Evolutionary conservation across 2,888 invertebrate genomes (phyloP), one percentile per base, ranked within the genome.

Genomic region (Eupithecia exiguata): DNA sequence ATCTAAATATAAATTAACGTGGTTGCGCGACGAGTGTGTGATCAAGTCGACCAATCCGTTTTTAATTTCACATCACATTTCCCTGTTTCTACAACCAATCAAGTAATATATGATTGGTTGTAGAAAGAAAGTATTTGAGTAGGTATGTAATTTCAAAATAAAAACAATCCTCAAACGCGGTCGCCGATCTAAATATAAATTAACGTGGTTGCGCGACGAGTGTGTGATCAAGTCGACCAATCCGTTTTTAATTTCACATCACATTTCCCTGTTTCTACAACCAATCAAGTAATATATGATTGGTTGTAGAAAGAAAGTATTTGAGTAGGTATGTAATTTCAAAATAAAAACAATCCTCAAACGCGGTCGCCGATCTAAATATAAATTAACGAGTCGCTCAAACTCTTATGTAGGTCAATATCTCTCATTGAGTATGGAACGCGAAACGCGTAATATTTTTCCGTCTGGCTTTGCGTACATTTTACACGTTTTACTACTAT

Each of bases 351-450:
- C 68, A 46, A 35, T 67, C 49, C n/a, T 35, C 49, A 68, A 68
- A 68, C 49, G 68, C 49, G 66, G 66, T 21, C 66, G 36, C 65
- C 1, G 68, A 18, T 65, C 75, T 73, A 75, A 69, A 73, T 70
- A 73, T 75, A 75, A 69, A 70, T 65, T 70, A 70, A 70, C 40
- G 68, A 73, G 25, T 65, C 58, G 40, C 75, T 49, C 68, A 61
- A 69, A 71, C 71, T 69, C 25, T 36, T 16, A 75, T 62, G 35
- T 75, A 71, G 72, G 75, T 75, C 75, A 75, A 73, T 75, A 73
- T 70, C 75, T 71, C 73, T 71, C 71, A 76, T 74, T 71, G 67
- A 76, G 40, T 66, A 71, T 25, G 43, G 18, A 71, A 67, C 58
- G 53, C 67, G 25, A 66, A 36, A 36, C 61, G 46, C 49, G 49